Base-by-base conservation (phyloP, 53 echinoderm and acorn worm genomes). In the Actinopyga echinites region DNA sequence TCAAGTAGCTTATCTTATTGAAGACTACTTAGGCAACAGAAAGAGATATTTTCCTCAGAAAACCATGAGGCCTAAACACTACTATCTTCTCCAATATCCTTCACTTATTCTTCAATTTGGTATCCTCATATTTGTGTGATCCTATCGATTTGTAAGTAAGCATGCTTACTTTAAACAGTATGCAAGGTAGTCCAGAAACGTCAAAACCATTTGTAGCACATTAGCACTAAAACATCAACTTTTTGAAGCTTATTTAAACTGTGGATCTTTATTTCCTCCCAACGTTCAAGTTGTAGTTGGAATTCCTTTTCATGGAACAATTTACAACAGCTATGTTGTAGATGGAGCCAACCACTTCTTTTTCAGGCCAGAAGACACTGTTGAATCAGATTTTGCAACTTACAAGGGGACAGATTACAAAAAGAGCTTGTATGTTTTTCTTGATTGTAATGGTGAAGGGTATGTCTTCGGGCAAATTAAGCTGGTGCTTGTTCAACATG, bases 1-100 rank as follows among this genome's bases (percentile, higher is more conserved):
- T 49, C 80, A 80, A 57, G 55, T 89, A 80, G 89, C 85, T 28
- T 62, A 80, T 43, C 62, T 89, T 20, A 85, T 81, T 63, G 82
- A 85, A 19, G 73, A 45, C 9, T 89, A 85, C 43, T 9, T 89
- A 24, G 29, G 22, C 23, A 4, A 10, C 25, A 80, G 81, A 42
- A 68, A 17, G 17, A 66, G 23, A 11, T 19, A 20, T 36, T 81
- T 81, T 56, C 81, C 87, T 69, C 56, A 87, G 7, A 80, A 80
- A 2, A 34, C 35, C 33, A 30, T 87, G n/a, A 80, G 30, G 55
- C 87, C 80, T 8, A 87, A 87, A 38, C 87, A 87, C 34, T 71
- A 87, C 43, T 81, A 38, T 53, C 80, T 81, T 23, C 28, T 29
- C 21, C 85, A 74, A 23, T 84, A 74, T 84, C 73, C 73, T 35